These are phyloP conservation scores for Actinia equina DNA, from an alignment of 64 coral and sea anemone genomes.

Conservation along the genomic window DNA sequence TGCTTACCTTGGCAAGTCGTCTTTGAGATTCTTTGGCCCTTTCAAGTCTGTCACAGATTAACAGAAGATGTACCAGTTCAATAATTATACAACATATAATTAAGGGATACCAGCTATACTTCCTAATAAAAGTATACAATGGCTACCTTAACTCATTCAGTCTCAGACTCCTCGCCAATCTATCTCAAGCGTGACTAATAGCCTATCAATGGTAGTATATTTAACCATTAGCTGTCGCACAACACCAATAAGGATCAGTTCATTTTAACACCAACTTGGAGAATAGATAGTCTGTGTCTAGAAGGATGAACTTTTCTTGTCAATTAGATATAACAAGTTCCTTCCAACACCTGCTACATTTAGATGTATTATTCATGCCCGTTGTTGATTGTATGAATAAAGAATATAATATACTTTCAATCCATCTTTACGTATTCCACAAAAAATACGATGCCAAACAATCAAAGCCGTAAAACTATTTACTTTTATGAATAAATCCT, in stretches of 20 bases:
- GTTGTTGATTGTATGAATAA: background rate
- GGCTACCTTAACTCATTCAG: background rate
- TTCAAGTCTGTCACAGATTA: background rate
- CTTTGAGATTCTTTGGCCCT: conserved; percentile 20
- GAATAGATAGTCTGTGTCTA: background rate
- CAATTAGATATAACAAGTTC: background rate
- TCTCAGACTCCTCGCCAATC: background rate
- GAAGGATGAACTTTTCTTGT: background rate
- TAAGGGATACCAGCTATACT: background rate
- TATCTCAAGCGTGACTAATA: background rate
- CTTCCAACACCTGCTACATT: background rate
- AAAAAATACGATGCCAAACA: background rate
- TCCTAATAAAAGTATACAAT: background rate
- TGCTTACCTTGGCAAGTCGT: conserved; percentile 3
- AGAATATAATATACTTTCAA: background rate
- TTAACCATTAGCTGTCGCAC: background rate
- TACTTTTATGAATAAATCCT: background rate
- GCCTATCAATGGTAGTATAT: background rate
- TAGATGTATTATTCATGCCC: background rate
- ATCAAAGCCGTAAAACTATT: background rate
- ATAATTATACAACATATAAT: background rate
- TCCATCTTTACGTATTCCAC: background rate
- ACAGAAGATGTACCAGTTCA: background rate
- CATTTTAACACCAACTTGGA: background rate
- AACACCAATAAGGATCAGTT: background rate